phyloP scores from a whole-genome alignment of 2,888 invertebrate genomes.

The Coronaproctus castanopsis region DNA sequence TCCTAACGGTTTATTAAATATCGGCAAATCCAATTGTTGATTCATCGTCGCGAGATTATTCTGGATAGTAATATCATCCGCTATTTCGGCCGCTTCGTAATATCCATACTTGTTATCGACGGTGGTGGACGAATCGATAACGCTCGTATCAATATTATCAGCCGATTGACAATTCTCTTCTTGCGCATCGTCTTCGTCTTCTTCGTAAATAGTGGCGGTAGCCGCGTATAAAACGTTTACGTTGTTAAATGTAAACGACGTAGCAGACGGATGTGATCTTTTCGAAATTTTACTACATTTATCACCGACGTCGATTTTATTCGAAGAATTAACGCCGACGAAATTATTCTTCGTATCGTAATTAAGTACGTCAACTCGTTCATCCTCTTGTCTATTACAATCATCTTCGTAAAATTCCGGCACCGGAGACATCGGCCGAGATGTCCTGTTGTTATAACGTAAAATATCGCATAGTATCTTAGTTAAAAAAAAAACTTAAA shows the following conservation, averaged over 20 bases:
- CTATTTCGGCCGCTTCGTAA: slow-evolving; percentile 27
- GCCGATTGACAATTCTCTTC: too few relatives aligned
- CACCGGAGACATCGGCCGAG: slow-evolving; percentile 50
- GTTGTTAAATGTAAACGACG: not conserved
- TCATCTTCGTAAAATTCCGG: slow-evolving; percentile 40
- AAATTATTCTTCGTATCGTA: slow-evolving; percentile 22
- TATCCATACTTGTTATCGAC: not conserved
- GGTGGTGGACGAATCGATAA: too few relatives aligned
- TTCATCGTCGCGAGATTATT: slow-evolving; percentile 40
- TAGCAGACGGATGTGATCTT: too few relatives aligned
- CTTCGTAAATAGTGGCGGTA: not conserved
- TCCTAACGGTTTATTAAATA: slow-evolving; percentile 71
- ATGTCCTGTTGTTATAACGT: slow-evolving; percentile 31
- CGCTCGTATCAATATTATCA: too few relatives aligned
- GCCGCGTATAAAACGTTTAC: not conserved
- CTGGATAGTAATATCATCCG: slow-evolving; percentile 34
- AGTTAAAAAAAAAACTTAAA: slow-evolving; percentile 3
- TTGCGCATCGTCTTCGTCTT: not conserved
- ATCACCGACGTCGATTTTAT: not conserved
- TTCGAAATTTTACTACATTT: not conserved
- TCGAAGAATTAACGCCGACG: slow-evolving; percentile 28
- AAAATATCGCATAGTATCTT: not conserved
- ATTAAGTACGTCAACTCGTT: slow-evolving; percentile 25
- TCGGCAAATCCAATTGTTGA: slow-evolving; percentile 44
- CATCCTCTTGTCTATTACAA: slow-evolving; percentile 27